Conservation (phyloP, 2,113 vertebrate genomes). For the Dasypus novemcinctus region DNA sequence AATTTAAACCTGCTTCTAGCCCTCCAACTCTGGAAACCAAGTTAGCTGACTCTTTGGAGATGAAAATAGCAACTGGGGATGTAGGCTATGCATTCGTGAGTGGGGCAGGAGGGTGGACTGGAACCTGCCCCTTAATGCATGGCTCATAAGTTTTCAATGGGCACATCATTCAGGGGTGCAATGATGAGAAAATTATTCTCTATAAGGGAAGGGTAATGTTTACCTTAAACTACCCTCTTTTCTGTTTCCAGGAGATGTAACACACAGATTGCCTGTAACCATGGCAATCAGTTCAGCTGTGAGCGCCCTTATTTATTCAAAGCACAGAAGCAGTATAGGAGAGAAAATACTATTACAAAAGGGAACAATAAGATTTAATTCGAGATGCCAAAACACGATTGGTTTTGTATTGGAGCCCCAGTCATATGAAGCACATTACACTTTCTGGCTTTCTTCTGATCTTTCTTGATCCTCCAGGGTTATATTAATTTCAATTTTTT, state of each 20-base stretch:
- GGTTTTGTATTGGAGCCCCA: not conserved
- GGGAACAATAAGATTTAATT: conserved; percentile 63
- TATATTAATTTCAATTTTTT: conserved; percentile 57
- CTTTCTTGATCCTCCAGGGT: conserved; percentile 37
- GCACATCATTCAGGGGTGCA: not conserved
- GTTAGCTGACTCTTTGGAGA: not conserved
- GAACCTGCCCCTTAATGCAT: not conserved
- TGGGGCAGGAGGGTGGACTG: not conserved
- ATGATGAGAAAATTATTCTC: not conserved
- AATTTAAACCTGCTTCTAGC: not conserved
- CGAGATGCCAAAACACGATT: conserved; percentile 57
- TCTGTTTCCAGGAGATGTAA: conserved; percentile 58
- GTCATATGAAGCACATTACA: not conserved
- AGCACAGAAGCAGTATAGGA: conserved; percentile 50
- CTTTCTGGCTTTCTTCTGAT: conserved; percentile 43
- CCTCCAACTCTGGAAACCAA: conserved; percentile 2
- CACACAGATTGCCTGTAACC: conserved; percentile 73
- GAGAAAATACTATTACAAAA: conserved; percentile 66
- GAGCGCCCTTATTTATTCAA: conserved; percentile 66
- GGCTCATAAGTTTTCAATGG: not conserved
- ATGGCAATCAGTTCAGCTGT: conserved; percentile 71
- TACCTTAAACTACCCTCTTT: conserved; percentile 70
- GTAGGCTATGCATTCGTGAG: not conserved
- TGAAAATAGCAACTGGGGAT: not conserved
- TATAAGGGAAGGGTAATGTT: conserved; percentile 47